Evolutionary conservation across 2,888 invertebrate genomes (phyloP).

Genomic region (Drosophila subsilvestris): DNA sequence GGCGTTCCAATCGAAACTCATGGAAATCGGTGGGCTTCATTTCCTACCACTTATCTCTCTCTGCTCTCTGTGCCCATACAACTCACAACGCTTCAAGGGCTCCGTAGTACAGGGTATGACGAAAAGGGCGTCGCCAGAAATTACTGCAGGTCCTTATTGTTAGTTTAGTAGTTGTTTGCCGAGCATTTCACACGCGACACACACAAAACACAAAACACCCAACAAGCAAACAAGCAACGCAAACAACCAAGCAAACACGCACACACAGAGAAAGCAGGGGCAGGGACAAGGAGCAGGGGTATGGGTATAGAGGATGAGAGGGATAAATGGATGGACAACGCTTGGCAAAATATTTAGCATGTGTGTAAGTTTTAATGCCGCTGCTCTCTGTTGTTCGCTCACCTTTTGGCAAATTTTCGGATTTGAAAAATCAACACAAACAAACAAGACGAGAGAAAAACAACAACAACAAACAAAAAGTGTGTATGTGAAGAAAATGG

Average conservation of each 20-base stretch:
- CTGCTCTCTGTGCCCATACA: not conserved
- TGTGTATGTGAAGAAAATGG: not conserved
- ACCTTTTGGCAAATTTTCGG: conserved; percentile 23
- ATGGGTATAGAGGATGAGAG: not conserved
- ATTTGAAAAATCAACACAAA: conserved; percentile 33
- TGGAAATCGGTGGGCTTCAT: no score
- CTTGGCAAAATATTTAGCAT: conserved; percentile 75
- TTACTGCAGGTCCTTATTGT: conserved; percentile 73
- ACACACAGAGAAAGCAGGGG: not conserved
- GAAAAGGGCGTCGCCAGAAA: conserved; percentile 63
- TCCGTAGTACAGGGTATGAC: conserved; percentile 15
- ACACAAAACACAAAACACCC: conserved; percentile 40
- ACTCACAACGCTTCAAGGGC: not conserved
- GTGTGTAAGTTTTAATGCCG: conserved; percentile 65
- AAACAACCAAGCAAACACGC: conserved; percentile 8
- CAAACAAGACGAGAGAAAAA: not conserved
- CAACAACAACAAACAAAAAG: not conserved
- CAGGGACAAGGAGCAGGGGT: no score
- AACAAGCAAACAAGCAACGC: conserved; percentile 31
- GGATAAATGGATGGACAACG: conserved; percentile 49
- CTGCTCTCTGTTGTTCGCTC: conserved; percentile 13
- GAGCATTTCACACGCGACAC: conserved; percentile 69
- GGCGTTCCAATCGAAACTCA: no score
- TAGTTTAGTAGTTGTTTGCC: conserved; percentile 73
- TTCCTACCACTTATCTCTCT: no score